Percentiles rank a stretch among this genome's conserved stretches.
Conservation (phyloP, 2,113 vertebrate species). For the Misgurnus mizolepis region DNA sequence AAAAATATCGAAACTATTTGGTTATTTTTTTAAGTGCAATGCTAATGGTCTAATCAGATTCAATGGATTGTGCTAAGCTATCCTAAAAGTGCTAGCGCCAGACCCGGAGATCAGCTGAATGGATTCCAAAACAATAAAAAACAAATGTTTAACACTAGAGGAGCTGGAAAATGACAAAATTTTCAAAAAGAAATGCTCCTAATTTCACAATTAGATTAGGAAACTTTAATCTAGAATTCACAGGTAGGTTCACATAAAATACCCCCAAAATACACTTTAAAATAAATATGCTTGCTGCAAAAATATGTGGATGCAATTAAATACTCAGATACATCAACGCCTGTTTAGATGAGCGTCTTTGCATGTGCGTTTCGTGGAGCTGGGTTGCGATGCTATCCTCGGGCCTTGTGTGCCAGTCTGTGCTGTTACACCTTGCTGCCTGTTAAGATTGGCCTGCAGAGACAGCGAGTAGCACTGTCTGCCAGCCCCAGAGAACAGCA, state of each 20-base stretch:
- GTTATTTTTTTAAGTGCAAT: too few relatives aligned
- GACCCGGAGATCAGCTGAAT: too few relatives aligned
- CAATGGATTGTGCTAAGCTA: too few relatives aligned
- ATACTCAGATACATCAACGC: constrained; percentile 12
- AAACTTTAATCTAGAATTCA: too few relatives aligned
- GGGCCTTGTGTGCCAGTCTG: constrained; percentile 85
- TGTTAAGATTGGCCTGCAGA: constrained; percentile 94
- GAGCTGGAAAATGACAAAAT: too few relatives aligned
- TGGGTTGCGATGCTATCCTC: constrained; percentile 77
- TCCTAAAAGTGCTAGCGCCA: too few relatives aligned
- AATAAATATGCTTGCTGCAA: not conserved
- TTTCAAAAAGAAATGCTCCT: too few relatives aligned
- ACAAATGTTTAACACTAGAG: too few relatives aligned
- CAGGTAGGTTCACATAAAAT: not conserved
- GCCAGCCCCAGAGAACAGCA: constrained; percentile 85
- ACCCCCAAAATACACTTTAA: not conserved
- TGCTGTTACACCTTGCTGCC: constrained; percentile 91
- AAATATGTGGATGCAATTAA: constrained; percentile 34
- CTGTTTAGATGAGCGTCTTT: constrained; percentile 32
- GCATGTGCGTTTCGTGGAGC: constrained; percentile 36
- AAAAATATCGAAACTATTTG: too few relatives aligned
- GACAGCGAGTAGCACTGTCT: constrained; percentile 84
- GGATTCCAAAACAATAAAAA: too few relatives aligned
- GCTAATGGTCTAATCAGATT: too few relatives aligned
- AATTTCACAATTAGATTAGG: too few relatives aligned